A percentile compares a stretch with the other conserved stretches of the same genome.
Conservation (phyloP, 2,888 invertebrate species). For the Galerucella calmariensis region DNA sequence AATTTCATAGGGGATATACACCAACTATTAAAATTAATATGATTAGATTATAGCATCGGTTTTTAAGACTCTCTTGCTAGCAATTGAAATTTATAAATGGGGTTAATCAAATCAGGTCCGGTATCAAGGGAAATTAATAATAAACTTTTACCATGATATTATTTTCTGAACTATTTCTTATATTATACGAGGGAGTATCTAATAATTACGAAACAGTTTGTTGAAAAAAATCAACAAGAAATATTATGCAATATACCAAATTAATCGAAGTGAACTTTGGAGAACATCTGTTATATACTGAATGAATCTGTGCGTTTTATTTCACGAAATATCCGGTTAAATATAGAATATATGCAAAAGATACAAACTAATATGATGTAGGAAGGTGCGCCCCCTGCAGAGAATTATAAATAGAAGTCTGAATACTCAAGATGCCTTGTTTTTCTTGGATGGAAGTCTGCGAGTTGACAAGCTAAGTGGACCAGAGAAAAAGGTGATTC, state of each 20-base stretch:
- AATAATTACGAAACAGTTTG: too few relatives aligned
- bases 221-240: not conserved
- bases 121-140: not conserved
- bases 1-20: constrained; percentile 24
- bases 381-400: constrained; percentile 35
- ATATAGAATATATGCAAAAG: constrained; percentile 16
- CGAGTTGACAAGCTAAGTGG: constrained; percentile 5
- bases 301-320: not conserved
- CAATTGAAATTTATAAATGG: not conserved
- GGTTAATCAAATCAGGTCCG: constrained; percentile 1
- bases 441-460: constrained; percentile 31
- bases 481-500: constrained; percentile 6
- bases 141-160: not conserved
- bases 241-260: constrained; percentile 1
- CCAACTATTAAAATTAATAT: constrained; percentile 22
- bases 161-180: too few relatives aligned
- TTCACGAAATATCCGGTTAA: not conserved
- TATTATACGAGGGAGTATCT: too few relatives aligned
- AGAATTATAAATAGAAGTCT: constrained; percentile 32
- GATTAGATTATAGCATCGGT: constrained; percentile 19
- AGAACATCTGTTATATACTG: not conserved
- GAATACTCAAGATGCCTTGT: constrained; percentile 24
- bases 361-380: constrained; percentile 14
- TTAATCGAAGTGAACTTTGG: not conserved
- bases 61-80: constrained; percentile 1